Percentiles rank a stretch among this genome's conserved stretches.
Evolutionary conservation across 2,113 vertebrate genomes (phyloP).

Genomic region (Meriones unguiculatus): DNA sequence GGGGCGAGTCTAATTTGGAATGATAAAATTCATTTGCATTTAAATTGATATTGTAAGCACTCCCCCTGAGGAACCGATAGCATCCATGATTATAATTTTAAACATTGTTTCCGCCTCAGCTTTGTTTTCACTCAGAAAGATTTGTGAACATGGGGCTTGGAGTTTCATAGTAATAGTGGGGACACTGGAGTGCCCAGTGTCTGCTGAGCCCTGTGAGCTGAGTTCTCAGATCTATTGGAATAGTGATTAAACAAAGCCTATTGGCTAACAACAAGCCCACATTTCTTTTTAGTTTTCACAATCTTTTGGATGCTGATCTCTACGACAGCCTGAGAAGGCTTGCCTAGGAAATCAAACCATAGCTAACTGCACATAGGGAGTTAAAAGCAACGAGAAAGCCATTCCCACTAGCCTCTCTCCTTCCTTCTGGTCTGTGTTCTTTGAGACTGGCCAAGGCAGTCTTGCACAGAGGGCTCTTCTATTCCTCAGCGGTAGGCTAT

Average conservation of each 20-base stretch:
- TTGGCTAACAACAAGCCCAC: background rate
- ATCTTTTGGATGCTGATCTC: background rate
- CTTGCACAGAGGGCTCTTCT: background rate
- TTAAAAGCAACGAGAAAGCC: background rate
- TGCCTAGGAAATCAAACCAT: background rate
- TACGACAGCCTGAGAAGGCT: background rate
- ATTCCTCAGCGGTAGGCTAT: background rate
- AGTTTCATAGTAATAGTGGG: constrained; percentile 43
- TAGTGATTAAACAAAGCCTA: background rate
- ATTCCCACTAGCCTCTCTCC: background rate
- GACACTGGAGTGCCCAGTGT: background rate
- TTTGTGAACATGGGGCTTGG: constrained; percentile 17
- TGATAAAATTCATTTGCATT: constrained; percentile 79
- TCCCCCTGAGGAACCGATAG: constrained; percentile 54
- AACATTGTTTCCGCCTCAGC: constrained; percentile 57
- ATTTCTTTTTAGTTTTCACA: constrained; percentile 8
- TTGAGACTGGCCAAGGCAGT: background rate
- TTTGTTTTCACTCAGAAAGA: constrained; percentile 59
- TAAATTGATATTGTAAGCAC: constrained; percentile 74
- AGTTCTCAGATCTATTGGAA: background rate
- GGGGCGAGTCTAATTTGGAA: constrained; percentile 70
- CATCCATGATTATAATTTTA: constrained; percentile 62
- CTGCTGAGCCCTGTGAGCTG: background rate
- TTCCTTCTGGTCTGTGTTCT: background rate
- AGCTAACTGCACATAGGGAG: background rate